Conservation (phyloP, 2,797 vertebrate species). For the Argyrosomus regius region DNA sequence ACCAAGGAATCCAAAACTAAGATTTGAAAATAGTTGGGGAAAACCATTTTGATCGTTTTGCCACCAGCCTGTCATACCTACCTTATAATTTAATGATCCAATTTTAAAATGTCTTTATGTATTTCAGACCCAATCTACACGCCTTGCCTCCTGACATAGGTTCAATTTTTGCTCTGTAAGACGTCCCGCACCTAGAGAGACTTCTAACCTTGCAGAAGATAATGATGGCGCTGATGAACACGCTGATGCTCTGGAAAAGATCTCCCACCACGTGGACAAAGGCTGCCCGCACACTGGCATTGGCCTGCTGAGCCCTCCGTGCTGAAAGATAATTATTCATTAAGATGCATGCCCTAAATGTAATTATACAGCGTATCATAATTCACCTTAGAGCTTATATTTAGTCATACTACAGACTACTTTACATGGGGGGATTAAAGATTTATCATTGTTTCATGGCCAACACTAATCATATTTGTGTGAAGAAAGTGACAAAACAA, state of each 20-base stretch:
- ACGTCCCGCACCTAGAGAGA: background rate
- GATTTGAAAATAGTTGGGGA: too few relatives aligned
- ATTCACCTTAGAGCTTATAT: background rate
- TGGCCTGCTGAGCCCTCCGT: conserved; percentile 77
- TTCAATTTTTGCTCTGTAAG: too few relatives aligned
- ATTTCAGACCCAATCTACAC: too few relatives aligned
- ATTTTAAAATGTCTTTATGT: too few relatives aligned
- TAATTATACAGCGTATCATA: background rate
- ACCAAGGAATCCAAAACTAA: too few relatives aligned
- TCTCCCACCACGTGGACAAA: conserved; percentile 93
- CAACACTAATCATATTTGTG: background rate
- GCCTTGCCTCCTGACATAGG: too few relatives aligned
- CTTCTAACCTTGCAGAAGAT: conserved; percentile 94
- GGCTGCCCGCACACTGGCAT: conserved; percentile 91
- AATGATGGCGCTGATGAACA: conserved; percentile 91
- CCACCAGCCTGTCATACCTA: too few relatives aligned
- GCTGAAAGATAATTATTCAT: conserved; percentile 29
- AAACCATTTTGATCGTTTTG: too few relatives aligned
- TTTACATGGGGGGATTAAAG: background rate
- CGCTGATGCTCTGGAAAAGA: conserved; percentile 93
- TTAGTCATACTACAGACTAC: background rate
- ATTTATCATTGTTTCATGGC: too few relatives aligned
- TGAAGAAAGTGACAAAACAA: conserved; percentile 1
- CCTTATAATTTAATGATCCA: too few relatives aligned
- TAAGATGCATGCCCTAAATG: background rate